phyloP scores from a whole-genome alignment of 2,113 vertebrate genomes.

The Corythornis vintsioides region DNA sequence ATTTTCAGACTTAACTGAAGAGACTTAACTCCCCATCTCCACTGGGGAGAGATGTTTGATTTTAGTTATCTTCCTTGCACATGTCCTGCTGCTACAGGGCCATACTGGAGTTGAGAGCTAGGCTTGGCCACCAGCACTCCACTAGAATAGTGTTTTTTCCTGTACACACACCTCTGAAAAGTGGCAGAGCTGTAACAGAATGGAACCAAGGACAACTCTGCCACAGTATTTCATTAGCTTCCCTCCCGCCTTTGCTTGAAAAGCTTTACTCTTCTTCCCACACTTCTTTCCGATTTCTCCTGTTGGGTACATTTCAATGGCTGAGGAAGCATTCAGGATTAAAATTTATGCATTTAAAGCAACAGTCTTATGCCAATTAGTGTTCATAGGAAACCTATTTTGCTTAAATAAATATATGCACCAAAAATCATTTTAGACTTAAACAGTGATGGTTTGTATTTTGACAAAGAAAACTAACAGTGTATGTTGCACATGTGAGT shows the following conservation, averaged over 20 bases:
- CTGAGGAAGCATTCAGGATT: not conserved
- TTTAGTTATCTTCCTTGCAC: not conserved
- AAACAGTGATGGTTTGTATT: not conserved
- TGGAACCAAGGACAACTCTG: not conserved
- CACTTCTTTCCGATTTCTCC: not conserved
- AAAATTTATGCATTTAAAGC: not conserved
- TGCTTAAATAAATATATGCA: not conserved
- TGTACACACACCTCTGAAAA: not conserved
- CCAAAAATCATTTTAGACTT: not conserved
- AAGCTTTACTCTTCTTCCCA: not conserved
- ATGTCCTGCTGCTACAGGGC: not conserved
- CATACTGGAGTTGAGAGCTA: not conserved
- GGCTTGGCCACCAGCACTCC: not conserved
- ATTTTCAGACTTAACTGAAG: not conserved
- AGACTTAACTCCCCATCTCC: not conserved
- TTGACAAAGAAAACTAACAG: not conserved
- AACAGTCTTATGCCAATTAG: not conserved
- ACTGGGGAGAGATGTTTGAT: not conserved
- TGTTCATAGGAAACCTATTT: not conserved
- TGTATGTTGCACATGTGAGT: not conserved
- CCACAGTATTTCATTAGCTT: not conserved
- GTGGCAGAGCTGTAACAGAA: not conserved
- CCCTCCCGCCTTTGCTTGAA: not conserved
- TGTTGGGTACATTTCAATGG: not conserved
- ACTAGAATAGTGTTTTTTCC: not conserved